A percentile compares a stretch with the other conserved stretches of the same genome.
Evolutionary conservation across 2,113 vertebrate genomes (phyloP).

Genomic region (Zapornia atra): DNA sequence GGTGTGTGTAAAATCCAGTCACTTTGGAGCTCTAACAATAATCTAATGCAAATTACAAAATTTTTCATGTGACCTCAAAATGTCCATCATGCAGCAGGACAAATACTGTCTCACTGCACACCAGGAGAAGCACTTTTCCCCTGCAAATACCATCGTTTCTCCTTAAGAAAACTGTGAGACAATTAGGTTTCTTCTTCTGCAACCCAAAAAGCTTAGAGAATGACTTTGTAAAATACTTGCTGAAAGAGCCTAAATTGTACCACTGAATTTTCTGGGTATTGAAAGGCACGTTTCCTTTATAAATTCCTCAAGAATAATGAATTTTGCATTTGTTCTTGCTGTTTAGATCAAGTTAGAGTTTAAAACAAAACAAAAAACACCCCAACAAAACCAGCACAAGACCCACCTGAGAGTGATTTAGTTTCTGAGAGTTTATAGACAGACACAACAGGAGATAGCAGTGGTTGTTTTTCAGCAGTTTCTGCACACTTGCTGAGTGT

Average conservation of each 20-base stretch:
- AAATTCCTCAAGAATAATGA: not conserved
- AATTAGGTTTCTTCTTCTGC: not conserved
- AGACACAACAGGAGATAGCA: constrained; percentile 51
- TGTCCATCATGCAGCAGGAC: not conserved
- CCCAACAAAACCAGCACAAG: not conserved
- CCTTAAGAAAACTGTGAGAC: not conserved
- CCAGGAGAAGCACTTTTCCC: not conserved
- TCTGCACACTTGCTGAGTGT: constrained; percentile 10
- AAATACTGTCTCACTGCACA: not conserved
- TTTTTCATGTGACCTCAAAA: not conserved
- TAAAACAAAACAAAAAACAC: not conserved
- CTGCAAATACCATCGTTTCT: not conserved
- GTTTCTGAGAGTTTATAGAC: constrained; percentile 19
- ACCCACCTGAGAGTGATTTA: not conserved
- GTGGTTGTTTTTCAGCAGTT: constrained; percentile 47
- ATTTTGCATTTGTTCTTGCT: not conserved
- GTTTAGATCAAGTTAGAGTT: not conserved
- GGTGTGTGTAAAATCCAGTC: not conserved
- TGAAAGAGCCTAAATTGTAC: not conserved
- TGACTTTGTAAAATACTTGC: not conserved
- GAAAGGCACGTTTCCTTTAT: not conserved
- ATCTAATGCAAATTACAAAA: not conserved
- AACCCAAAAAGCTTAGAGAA: not conserved
- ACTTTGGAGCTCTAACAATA: not conserved
- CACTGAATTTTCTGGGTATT: not conserved